Conservation (phyloP, 2,888 invertebrate species). For the Drosophila longiperda region DNA sequence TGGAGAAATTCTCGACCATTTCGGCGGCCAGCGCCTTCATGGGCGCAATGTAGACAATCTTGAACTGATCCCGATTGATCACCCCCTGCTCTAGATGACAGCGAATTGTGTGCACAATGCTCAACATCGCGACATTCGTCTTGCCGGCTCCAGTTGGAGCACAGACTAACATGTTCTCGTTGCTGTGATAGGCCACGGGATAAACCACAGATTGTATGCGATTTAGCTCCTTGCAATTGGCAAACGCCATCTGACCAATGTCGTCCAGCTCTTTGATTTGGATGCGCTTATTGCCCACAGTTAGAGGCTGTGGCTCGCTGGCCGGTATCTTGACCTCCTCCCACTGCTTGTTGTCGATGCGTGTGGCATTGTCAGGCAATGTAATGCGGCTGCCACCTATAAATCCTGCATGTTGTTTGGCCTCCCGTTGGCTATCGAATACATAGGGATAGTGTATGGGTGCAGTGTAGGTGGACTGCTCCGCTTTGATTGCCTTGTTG, state of each 20-base stretch:
- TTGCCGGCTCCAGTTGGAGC: slow-evolving; percentile 99
- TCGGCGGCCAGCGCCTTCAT: slow-evolving; percentile 99
- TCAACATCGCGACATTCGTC: slow-evolving; percentile 98
- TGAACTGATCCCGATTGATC: slow-evolving; percentile 96
- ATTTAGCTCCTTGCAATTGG: slow-evolving; percentile 94
- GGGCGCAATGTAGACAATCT: slow-evolving; percentile 99
- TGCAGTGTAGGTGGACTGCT: slow-evolving; percentile 84
- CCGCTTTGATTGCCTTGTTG: slow-evolving; percentile 68
- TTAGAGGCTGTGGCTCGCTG: slow-evolving; percentile 86
- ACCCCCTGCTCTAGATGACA: slow-evolving; percentile 92
- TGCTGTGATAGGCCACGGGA: slow-evolving; percentile 96
- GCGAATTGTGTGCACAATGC: slow-evolving; percentile 95
- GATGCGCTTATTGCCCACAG: slow-evolving; percentile 88
- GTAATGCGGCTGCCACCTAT: slow-evolving; percentile 91
- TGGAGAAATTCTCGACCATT: slow-evolving; percentile 97
- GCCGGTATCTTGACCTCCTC: slow-evolving; percentile 95
- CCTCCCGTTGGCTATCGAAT: slow-evolving; percentile 91
- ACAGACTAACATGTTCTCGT: slow-evolving; percentile 98
- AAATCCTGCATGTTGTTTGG: slow-evolving; percentile 88
- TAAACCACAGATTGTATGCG: slow-evolving; percentile 98
- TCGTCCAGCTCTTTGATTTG: slow-evolving; percentile 87
- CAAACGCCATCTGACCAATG: slow-evolving; percentile 95
- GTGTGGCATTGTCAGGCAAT: slow-evolving; percentile 91
- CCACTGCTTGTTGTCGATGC: slow-evolving; percentile 90
- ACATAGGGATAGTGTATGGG: slow-evolving; percentile 92